phyloP scores from a whole-genome alignment of 2,113 vertebrate genomes.

The Ariopsis seemanni region DNA sequence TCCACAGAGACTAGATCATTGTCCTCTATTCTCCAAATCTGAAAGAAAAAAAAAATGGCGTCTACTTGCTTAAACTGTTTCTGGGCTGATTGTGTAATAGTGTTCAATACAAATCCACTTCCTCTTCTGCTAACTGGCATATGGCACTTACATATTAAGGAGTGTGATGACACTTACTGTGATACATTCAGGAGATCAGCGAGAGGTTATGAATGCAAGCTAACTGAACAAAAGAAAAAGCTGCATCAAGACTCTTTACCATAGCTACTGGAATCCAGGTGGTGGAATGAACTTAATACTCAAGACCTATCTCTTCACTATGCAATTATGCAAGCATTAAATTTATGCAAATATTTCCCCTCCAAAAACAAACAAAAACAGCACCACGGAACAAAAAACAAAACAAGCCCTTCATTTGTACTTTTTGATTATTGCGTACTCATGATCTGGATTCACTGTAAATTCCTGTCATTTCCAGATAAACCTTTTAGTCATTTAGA shows the following conservation, averaged over 20 bases:
- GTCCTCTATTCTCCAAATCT: constrained; percentile 84
- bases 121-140: not conserved
- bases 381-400: no score
- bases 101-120: not conserved
- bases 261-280: no score
- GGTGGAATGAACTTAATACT: no score
- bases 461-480: not conserved
- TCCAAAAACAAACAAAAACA: no score
- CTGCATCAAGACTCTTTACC: no score
- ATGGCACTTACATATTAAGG: not conserved
- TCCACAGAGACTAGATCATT: constrained; percentile 77
- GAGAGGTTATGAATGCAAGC: not conserved
- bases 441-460: not conserved
- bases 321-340: no score
- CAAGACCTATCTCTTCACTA: no score
- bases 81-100: not conserved
- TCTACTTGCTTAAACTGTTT: not conserved
- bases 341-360: no score
- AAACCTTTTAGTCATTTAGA: not conserved
- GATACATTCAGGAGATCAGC: not conserved
- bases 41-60: constrained; percentile 1
- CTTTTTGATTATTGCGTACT: not conserved
- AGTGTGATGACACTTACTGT: not conserved
- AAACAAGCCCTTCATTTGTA: no score
- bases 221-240: not conserved